phyloP scores from a whole-genome alignment of 2,797 vertebrate species.

The Labroides dimidiatus region DNA sequence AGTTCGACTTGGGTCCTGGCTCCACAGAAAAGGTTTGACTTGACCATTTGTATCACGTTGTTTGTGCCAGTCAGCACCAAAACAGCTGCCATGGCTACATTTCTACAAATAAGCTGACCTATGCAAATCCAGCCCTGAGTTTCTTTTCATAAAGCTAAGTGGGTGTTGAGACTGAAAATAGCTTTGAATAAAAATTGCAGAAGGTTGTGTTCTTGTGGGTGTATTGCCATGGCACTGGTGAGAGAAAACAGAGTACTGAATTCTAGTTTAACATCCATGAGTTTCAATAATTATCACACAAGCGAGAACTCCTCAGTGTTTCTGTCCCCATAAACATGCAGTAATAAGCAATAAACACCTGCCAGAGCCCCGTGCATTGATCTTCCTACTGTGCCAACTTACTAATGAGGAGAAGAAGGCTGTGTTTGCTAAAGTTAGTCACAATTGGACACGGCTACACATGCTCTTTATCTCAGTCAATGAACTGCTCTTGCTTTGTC shows the following conservation, averaged over 20 bases:
- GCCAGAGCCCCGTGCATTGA: not conserved
- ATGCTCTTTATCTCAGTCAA: not conserved
- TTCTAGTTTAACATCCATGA: not conserved
- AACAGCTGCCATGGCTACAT: too few species aligned
- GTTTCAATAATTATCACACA: not conserved
- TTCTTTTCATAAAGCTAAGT: conserved; percentile 30
- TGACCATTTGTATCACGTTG: too few species aligned
- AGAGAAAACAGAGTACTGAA: conserved; percentile 25
- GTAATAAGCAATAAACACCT: conserved; percentile 6
- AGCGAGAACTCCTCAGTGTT: not conserved
- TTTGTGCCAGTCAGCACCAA: too few species aligned
- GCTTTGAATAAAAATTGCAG: conserved; percentile 16
- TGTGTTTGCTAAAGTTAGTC: conserved; percentile 7
- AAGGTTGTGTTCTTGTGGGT: conserved; percentile 22
- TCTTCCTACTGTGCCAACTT: not conserved
- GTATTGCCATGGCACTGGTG: conserved; percentile 16
- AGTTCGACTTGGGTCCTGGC: too few species aligned
- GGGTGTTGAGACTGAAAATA: conserved; percentile 22
- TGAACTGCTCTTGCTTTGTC: not conserved
- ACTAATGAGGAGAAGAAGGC: not conserved
- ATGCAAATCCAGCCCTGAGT: conserved; percentile 20
- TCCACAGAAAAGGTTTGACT: too few species aligned
- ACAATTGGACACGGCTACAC: conserved; percentile 7
- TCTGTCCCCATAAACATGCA: conserved; percentile 4
- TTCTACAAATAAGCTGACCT: not conserved